Conservation (phyloP, 2,113 vertebrate genomes). For the Atlantisia rogersi region DNA sequence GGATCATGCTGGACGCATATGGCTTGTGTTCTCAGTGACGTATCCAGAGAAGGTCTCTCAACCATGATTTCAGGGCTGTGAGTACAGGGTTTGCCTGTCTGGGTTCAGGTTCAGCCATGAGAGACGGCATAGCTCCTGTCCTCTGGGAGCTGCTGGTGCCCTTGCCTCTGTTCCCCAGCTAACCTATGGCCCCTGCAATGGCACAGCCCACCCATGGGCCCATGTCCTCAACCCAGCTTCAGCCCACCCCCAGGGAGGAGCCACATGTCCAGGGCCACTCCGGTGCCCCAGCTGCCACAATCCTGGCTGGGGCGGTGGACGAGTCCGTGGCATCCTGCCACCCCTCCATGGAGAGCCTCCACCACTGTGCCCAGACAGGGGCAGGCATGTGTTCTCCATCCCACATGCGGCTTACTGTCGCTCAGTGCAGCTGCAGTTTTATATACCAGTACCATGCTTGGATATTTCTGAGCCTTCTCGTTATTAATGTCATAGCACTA, state of each 20-base stretch:
- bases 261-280: rapidly evolving
- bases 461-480: neutral
- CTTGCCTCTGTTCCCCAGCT: neutral
- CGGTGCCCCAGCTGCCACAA: rapidly evolving
- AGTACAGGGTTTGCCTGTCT: neutral
- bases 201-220: neutral
- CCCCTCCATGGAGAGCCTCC: rapidly evolving
- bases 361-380: rapidly evolving
- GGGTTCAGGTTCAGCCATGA: neutral
- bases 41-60: neutral
- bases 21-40: rapidly evolving
- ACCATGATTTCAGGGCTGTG: neutral
- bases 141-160: neutral
- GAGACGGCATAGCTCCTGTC: neutral
- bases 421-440: neutral
- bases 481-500: neutral
- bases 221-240: rapidly evolving
- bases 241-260: neutral
- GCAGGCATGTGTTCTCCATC: neutral
- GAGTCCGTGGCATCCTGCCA: neutral
- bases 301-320: neutral
- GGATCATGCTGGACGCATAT: rapidly evolving
- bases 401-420: neutral
- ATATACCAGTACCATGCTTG: neutral
- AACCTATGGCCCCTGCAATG: neutral